These are phyloP conservation scores for Crocuta crocuta DNA, from an alignment of 2,113 vertebrate species.

Conservation along the genomic window DNA sequence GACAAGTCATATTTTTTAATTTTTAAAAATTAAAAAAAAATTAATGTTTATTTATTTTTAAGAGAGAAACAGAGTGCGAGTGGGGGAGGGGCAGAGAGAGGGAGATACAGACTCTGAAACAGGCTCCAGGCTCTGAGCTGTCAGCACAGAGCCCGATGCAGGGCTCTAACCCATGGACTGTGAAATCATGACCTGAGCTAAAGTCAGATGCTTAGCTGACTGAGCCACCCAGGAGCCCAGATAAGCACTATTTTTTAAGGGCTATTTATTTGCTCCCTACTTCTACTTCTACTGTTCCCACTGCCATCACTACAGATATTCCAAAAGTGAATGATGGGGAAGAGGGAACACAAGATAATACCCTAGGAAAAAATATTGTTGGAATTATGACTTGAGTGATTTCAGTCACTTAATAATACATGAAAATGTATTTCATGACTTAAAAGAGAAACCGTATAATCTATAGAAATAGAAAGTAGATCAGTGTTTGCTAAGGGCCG, in stretches of 20 bases:
- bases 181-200: no score
- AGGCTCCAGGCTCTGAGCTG: no score
- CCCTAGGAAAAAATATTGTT: background rate
- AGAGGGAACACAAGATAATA: background rate
- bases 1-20: background rate
- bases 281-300: background rate
- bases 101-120: no score
- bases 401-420: background rate
- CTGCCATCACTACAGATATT: background rate
- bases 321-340: background rate
- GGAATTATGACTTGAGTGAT: constrained; percentile 8
- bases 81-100: no score
- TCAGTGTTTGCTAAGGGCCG: background rate
- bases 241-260: background rate
- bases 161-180: no score
- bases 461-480: background rate
- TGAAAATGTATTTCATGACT: constrained; percentile 27
- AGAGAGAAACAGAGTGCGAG: no score
- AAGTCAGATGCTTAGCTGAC: no score
- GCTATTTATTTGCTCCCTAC: background rate
- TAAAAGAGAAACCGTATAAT: constrained; percentile 38
- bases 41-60: background rate
- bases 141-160: no score
- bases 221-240: no score
- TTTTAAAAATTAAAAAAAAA: no score